Evolutionary conservation across 2,797 vertebrate genomes (phyloP).

Genomic region (Mormyrops attenuatus): DNA sequence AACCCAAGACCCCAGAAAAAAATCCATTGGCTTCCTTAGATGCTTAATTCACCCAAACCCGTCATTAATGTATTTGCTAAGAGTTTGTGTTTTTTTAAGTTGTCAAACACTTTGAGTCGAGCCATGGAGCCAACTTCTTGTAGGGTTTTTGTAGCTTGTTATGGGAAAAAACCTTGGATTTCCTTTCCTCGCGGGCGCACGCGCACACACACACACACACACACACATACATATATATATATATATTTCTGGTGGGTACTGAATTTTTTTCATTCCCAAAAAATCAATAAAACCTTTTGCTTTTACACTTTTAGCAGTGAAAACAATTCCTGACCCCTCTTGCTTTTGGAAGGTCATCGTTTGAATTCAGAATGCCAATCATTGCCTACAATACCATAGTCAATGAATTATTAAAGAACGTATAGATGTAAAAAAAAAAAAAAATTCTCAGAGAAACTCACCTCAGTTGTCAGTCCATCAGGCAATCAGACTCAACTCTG

Average conservation of each 20-base stretch:
- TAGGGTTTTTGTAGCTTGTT: background rate
- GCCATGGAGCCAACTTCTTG: background rate
- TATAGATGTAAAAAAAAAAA: background rate
- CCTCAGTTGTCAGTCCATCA: background rate
- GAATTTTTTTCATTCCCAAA: background rate
- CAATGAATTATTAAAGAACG: background rate
- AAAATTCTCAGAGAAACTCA: conserved; percentile 11
- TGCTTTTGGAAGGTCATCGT: background rate
- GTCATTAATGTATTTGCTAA: background rate
- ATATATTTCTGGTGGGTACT: background rate
- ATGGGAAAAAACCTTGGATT: background rate
- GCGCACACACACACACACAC: too few species aligned
- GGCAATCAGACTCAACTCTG: background rate
- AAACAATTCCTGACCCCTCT: background rate
- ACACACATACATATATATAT: background rate
- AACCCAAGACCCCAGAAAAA: background rate
- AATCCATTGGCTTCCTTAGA: background rate
- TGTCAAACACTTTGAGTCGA: background rate
- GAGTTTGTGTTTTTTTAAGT: background rate
- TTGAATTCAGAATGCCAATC: background rate
- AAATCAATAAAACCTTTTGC: conserved; percentile 3
- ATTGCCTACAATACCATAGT: background rate
- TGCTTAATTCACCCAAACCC: background rate
- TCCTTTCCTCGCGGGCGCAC: background rate
- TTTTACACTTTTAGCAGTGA: background rate